Percentiles rank a stretch among this genome's conserved stretches.
These are phyloP conservation scores for Nasonia giraulti DNA, from an alignment of 1,140 invertebrate species.

Conservation along the genomic window DNA sequence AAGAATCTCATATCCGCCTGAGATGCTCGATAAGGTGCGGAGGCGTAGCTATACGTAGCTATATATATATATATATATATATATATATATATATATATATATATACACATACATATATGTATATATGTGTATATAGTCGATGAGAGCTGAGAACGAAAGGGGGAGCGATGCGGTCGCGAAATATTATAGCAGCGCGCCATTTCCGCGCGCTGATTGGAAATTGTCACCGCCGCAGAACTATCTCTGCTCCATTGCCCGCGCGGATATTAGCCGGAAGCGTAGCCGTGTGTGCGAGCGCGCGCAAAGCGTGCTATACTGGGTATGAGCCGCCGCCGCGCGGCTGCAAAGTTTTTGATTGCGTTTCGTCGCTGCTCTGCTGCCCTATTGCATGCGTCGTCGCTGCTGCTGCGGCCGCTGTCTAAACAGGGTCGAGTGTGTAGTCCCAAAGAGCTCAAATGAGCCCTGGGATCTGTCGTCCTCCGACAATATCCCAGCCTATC, in stretches of 20 bases:
- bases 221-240: constrained; percentile 60
- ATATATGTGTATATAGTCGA: background rate
- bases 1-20: constrained; percentile 69
- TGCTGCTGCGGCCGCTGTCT: background rate
- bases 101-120: no score
- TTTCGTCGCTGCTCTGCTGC: constrained; percentile 25
- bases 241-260: constrained; percentile 60
- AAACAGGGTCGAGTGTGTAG: background rate
- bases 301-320: no score
- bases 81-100: no score
- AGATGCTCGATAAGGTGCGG: constrained; percentile 63
- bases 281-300: constrained; percentile 8
- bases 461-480: no score
- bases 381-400: background rate
- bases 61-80: no score
- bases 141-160: background rate
- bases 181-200: constrained; percentile 62
- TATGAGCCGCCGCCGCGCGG: background rate
- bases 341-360: constrained; percentile 61
- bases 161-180: constrained; percentile 50
- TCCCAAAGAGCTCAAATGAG: background rate
- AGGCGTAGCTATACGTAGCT: background rate
- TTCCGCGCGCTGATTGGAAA: constrained; percentile 65
- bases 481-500: no score
- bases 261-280: constrained; percentile 63